A percentile compares a stretch with the other conserved stretches of the same genome.
Evolutionary conservation across 2,113 vertebrate genomes (phyloP).

Genomic region (Ammodytes dubius): DNA sequence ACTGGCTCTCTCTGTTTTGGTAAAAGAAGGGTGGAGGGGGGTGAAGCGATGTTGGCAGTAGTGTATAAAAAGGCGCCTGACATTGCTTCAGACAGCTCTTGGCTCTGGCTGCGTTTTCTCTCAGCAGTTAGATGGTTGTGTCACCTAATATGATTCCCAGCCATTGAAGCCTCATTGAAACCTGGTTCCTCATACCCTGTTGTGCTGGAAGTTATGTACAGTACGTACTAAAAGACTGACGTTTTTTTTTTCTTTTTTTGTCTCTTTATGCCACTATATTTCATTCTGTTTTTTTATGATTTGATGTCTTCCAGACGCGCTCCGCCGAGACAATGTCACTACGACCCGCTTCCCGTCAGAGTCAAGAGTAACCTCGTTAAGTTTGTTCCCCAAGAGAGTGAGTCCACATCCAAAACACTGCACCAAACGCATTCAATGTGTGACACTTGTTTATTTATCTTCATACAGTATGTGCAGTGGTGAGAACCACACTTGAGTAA

Average conservation of each 20-base stretch:
- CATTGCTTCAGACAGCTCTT: conserved; percentile 22
- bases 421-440: background rate
- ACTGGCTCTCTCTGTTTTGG: conserved; percentile 9
- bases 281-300: background rate
- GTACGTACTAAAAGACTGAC: background rate
- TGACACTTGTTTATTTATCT: background rate
- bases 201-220: background rate
- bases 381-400: conserved; percentile 93
- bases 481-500: too few species aligned
- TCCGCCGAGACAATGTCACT: conserved; percentile 90
- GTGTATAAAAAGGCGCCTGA: conserved; percentile 26
- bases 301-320: conserved; percentile 87
- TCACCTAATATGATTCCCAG: conserved; percentile 42
- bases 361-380: conserved; percentile 87
- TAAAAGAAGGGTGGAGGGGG: conserved; percentile 2
- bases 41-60: conserved; percentile 53
- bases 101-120: conserved; percentile 6
- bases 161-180: conserved; percentile 8
- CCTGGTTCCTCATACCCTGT: background rate
- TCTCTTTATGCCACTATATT: background rate
- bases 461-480: background rate
- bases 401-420: conserved; percentile 56
- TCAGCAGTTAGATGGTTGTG: conserved; percentile 15
- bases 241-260: background rate
- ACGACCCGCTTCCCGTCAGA: conserved; percentile 87